Evolutionary conservation across 53 echinoderm and acorn worm species (phyloP).

Genomic region (Stichopus horrens): DNA sequence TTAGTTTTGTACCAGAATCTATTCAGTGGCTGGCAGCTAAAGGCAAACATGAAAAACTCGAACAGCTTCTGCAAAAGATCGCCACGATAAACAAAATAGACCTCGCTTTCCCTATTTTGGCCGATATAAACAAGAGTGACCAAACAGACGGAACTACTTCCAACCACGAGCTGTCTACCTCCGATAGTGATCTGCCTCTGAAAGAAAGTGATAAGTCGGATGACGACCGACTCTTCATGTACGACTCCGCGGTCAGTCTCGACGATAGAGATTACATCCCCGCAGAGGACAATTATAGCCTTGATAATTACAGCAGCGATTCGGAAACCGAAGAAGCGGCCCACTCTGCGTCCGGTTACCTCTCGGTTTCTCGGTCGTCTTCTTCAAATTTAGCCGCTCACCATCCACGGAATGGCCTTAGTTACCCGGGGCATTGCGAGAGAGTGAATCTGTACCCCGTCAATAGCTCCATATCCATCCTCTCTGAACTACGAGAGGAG

Average conservation of each 20-base stretch:
- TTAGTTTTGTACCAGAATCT: slow-evolving; percentile 43
- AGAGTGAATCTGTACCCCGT: not conserved
- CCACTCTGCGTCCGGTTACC: not conserved
- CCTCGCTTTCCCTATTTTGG: slow-evolving; percentile 23
- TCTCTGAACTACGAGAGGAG: slow-evolving; percentile 26
- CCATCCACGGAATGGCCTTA: not conserved
- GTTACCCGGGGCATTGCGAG: slow-evolving; percentile 6
- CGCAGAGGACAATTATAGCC: slow-evolving; percentile 25
- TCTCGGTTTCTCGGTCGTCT: not conserved
- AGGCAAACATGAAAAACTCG: slow-evolving; percentile 14
- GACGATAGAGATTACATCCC: slow-evolving; percentile 43
- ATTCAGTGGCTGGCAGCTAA: slow-evolving; percentile 39
- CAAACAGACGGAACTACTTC: not conserved
- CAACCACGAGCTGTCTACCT: not conserved
- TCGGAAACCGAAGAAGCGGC: slow-evolving; percentile 25
- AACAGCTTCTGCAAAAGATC: slow-evolving; percentile 22
- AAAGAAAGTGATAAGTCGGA: slow-evolving; percentile 4
- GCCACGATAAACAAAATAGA: slow-evolving; percentile 28
- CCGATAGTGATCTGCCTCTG: not conserved
- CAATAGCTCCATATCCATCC: slow-evolving; percentile 44
- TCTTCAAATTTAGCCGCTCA: not conserved
- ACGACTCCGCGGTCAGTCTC: slow-evolving; percentile 35
- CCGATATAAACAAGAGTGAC: not conserved
- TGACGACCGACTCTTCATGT: slow-evolving; percentile 33
- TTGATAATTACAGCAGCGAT: slow-evolving; percentile 32